phyloP scores from a whole-genome alignment of 2,888 invertebrate species.

The Mechanitis messenoides region DNA sequence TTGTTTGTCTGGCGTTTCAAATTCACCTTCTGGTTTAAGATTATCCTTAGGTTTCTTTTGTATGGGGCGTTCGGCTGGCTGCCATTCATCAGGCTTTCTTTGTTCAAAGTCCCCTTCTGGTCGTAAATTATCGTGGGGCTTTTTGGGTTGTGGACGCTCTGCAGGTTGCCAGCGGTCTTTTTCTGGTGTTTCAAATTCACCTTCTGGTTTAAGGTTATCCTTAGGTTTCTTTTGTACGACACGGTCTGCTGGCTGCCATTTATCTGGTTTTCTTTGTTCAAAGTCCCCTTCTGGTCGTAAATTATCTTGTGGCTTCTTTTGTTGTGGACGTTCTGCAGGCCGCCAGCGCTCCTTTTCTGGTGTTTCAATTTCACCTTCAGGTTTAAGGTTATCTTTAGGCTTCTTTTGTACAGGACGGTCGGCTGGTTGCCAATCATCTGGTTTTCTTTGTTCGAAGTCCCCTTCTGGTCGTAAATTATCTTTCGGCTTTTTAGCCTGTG shows the following conservation, averaged over 20 bases:
- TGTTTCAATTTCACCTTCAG: slow-evolving; percentile 44
- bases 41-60: slow-evolving; percentile 77
- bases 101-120: slow-evolving; percentile 69
- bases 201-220: slow-evolving; percentile 75
- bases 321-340: slow-evolving; percentile 59
- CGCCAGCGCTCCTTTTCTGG: slow-evolving; percentile 55
- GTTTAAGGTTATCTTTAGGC: slow-evolving; percentile 64
- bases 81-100: slow-evolving; percentile 56
- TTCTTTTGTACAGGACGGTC: slow-evolving; percentile 50
- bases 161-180: slow-evolving; percentile 53
- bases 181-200: slow-evolving; percentile 66
- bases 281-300: slow-evolving; percentile 76
- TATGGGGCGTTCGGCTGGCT: slow-evolving; percentile 69
- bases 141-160: slow-evolving; percentile 47
- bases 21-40: slow-evolving; percentile 76
- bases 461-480: slow-evolving; percentile 77
- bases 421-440: slow-evolving; percentile 51
- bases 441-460: slow-evolving; percentile 54
- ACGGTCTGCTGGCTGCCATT: slow-evolving; percentile 56
- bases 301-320: slow-evolving; percentile 70
- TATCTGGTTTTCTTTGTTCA: slow-evolving; percentile 77
- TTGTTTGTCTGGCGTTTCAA: slow-evolving; percentile 55
- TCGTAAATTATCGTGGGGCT: slow-evolving; percentile 66
- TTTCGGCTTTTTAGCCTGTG: slow-evolving; percentile 54
- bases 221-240: slow-evolving; percentile 54